These are phyloP conservation scores for Rhinopomastus cyanomelas DNA, from an alignment of 2,113 vertebrate genomes.

Conservation along the genomic window DNA sequence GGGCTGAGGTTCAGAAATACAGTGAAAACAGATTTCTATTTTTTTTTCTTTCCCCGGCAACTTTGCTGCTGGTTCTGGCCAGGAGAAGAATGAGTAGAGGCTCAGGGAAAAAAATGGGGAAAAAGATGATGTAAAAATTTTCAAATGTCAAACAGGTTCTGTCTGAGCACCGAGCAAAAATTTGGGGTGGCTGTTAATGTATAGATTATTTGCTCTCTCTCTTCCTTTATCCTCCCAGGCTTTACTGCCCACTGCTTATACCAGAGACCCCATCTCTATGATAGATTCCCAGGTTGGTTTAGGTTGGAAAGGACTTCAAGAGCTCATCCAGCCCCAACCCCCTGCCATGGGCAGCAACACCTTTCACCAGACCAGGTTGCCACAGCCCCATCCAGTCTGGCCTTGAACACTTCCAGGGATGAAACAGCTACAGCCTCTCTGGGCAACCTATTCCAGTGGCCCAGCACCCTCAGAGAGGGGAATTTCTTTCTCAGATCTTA, in stretches of 20 bases:
- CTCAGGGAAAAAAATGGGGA: background rate
- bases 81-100: slow-evolving; percentile 32
- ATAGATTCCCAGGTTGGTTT: background rate
- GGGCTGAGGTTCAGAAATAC: slow-evolving; percentile 65
- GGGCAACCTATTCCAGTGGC: background rate
- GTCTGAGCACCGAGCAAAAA: slow-evolving; percentile 16
- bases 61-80: slow-evolving; percentile 54
- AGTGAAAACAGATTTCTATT: slow-evolving; percentile 54
- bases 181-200: background rate
- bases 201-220: background rate
- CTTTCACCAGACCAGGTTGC: background rate
- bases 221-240: background rate
- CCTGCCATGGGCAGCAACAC: background rate
- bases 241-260: background rate
- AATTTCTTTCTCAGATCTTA: background rate
- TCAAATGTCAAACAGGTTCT: slow-evolving; percentile 34
- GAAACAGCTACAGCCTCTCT: background rate
- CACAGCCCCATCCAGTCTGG: background rate
- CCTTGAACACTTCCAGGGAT: background rate
- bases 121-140: slow-evolving; percentile 50
- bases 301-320: background rate
- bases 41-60: rapidly evolving
- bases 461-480: background rate
- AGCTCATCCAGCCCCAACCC: too few species aligned
- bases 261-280: background rate